Conservation (phyloP, 2,113 vertebrate species). For the Notiomystis cincta region DNA sequence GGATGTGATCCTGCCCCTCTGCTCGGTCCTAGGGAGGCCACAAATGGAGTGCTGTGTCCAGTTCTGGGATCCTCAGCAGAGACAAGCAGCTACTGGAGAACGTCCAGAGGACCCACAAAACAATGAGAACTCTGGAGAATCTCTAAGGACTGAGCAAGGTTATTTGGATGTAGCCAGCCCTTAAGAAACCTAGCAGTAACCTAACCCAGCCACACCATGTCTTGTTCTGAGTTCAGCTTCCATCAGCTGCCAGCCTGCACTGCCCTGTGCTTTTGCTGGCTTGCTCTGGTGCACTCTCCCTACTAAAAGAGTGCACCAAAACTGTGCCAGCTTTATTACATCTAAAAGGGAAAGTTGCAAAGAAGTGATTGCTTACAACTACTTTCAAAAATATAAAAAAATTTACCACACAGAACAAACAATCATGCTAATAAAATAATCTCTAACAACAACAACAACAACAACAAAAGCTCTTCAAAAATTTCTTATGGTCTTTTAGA, state of each 20-base stretch:
- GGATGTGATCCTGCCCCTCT: not conserved
- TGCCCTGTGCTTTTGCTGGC: not conserved
- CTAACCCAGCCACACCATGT: not conserved
- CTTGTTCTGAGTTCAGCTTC: not conserved
- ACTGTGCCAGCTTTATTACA: not conserved
- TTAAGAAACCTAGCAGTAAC: not conserved
- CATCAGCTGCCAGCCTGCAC: not conserved
- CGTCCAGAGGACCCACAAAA: not conserved
- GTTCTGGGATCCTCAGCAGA: not conserved
- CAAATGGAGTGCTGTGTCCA: not conserved
- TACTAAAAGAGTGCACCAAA: not conserved
- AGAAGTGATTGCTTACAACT: not conserved
- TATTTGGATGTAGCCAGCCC: not conserved
- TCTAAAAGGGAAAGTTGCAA: not conserved
- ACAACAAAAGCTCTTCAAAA: not conserved
- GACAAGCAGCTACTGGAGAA: not conserved
- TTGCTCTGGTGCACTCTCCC: not conserved
- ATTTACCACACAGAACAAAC: not conserved
- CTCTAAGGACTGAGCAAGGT: not conserved
- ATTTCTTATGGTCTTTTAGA: not conserved
- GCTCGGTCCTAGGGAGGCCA: rapidly evolving
- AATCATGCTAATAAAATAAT: not conserved
- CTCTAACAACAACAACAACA: not conserved
- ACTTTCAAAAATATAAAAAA: not conserved
- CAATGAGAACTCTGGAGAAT: not conserved